phyloP scores from a whole-genome alignment of 2,113 vertebrate species.

The Alces alces region DNA sequence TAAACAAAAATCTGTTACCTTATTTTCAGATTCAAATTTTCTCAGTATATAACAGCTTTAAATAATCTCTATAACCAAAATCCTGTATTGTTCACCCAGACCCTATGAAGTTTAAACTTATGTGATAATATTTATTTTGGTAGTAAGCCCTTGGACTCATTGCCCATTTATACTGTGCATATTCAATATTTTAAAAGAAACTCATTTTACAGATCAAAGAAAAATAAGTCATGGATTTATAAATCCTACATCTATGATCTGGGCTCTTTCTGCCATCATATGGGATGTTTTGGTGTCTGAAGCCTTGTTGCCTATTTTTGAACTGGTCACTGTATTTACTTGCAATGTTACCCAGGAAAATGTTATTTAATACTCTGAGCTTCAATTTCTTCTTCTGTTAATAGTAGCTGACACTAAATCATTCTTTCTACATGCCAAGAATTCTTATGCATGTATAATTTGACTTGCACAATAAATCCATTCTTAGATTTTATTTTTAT shows the following conservation, averaged over 20 bases:
- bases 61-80: not conserved
- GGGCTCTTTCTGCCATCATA: not conserved
- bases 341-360: not conserved
- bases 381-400: not conserved
- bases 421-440: not conserved
- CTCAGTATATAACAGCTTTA: not conserved
- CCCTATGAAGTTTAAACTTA: not conserved
- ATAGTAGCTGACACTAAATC: not conserved
- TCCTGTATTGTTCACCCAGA: not conserved
- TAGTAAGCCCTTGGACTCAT: not conserved
- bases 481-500: not conserved
- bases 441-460: conserved; percentile 22
- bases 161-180: not conserved
- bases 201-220: not conserved
- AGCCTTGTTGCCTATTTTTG: not conserved
- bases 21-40: conserved; percentile 15
- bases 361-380: not conserved
- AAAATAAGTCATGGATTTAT: not conserved
- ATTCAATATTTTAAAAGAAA: not conserved
- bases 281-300: not conserved
- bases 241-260: not conserved
- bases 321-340: not conserved
- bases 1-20: not conserved
- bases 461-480: not conserved
- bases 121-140: not conserved